These are phyloP conservation scores for Falco berigora DNA, from an alignment of 2,797 vertebrate genomes.

Conservation along the genomic window DNA sequence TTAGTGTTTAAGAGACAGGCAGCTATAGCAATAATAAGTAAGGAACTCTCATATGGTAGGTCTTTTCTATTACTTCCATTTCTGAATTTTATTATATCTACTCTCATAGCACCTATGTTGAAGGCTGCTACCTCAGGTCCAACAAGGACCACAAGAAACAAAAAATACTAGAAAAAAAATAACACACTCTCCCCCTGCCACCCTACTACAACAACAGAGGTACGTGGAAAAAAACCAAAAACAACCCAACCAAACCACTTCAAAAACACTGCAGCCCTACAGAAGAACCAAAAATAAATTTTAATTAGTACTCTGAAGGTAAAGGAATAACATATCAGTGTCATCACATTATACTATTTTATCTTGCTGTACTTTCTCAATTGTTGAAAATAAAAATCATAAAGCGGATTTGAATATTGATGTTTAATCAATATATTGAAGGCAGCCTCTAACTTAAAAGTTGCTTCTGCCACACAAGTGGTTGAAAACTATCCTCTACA, in stretches of 20 bases:
- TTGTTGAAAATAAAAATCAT: neutral
- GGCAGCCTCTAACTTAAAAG: neutral
- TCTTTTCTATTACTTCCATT: neutral
- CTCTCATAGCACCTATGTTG: neutral
- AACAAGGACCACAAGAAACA: neutral
- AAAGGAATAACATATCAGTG: neutral
- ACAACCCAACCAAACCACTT: neutral
- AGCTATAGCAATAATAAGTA: neutral
- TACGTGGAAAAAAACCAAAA: too few species aligned
- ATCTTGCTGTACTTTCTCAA: neutral
- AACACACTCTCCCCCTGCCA: rapidly evolving
- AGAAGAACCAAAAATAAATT: neutral
- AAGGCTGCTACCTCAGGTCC: neutral
- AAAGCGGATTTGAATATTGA: neutral
- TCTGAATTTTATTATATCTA: neutral
- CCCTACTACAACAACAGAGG: neutral
- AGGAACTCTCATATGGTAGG: neutral
- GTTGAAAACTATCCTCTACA: neutral
- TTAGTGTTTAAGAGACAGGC: neutral
- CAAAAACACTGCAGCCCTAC: neutral
- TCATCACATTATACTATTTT: neutral
- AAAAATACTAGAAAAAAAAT: neutral
- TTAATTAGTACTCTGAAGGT: neutral
- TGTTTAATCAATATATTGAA: neutral
- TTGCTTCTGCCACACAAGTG: neutral